A percentile compares a stretch with the other conserved stretches of the same genome.
These are phyloP conservation scores for Apis dorsata DNA, from an alignment of 1,140 invertebrate genomes.

Conservation along the genomic window DNA sequence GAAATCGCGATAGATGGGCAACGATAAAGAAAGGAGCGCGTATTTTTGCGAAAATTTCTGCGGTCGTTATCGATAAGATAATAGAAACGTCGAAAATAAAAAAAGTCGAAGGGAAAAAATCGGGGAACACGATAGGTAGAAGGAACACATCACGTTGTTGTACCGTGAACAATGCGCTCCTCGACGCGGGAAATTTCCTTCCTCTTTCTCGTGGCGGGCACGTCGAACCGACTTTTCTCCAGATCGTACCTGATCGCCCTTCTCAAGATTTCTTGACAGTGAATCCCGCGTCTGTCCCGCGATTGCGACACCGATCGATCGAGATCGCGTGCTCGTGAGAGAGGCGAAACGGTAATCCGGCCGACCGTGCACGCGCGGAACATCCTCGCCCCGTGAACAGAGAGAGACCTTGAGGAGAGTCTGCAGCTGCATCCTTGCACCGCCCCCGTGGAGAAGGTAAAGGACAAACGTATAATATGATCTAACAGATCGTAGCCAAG, in stretches of 20 bases:
- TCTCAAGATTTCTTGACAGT: not conserved
- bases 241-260: not conserved
- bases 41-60: slow-evolving; percentile 53
- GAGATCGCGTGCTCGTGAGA: not conserved
- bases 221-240: not conserved
- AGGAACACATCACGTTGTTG: slow-evolving; percentile 35
- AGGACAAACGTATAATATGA: slow-evolving; percentile 72
- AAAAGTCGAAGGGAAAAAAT: not conserved
- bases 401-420: slow-evolving; percentile 51
- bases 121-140: slow-evolving; percentile 12
- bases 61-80: slow-evolving; percentile 66
- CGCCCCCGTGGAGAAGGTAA: slow-evolving; percentile 68
- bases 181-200: not conserved
- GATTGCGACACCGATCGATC: slow-evolving; percentile 6
- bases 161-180: not conserved
- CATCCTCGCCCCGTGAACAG: slow-evolving; percentile 31
- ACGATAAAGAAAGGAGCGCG: slow-evolving; percentile 33
- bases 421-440: slow-evolving; percentile 66
- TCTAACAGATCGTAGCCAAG: slow-evolving; percentile 60
- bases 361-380: not conserved
- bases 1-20: not conserved
- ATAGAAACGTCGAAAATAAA: not conserved
- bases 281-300: not conserved
- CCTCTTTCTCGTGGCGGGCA: not conserved
- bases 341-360: slow-evolving; percentile 43